Evolutionary conservation across 2,888 invertebrate genomes (phyloP).

Genomic region (Halictus ligatus): DNA sequence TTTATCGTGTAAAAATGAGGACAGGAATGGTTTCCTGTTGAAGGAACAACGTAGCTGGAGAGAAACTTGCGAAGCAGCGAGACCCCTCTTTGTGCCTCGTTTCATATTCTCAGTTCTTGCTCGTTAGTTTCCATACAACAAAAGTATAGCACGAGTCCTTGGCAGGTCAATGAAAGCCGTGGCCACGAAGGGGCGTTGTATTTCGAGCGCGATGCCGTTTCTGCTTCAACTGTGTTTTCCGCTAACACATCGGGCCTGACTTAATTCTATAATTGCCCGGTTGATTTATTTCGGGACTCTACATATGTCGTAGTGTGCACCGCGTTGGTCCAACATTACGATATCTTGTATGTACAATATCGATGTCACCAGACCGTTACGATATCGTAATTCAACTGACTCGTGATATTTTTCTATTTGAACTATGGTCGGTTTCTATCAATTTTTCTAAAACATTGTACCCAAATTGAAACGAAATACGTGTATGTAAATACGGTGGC

Average conservation of each 20-base stretch:
- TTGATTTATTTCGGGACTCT: conserved; percentile 37
- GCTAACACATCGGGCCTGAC: conserved; percentile 35
- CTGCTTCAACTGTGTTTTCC: conserved; percentile 51
- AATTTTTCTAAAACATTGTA: too few species aligned
- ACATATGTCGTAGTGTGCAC: not conserved
- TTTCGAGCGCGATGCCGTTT: conserved; percentile 49
- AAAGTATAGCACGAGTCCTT: conserved; percentile 57
- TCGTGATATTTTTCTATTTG: not conserved
- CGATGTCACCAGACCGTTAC: not conserved
- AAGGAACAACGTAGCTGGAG: conserved; percentile 18
- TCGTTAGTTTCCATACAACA: conserved; percentile 67
- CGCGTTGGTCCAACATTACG: not conserved
- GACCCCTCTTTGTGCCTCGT: conserved; percentile 45
- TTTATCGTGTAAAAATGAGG: not conserved
- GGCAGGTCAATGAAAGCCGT: conserved; percentile 56
- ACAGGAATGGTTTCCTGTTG: conserved; percentile 31
- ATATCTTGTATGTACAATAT: not conserved
- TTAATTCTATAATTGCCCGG: conserved; percentile 40
- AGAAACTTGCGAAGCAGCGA: conserved; percentile 33
- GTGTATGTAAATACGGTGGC: too few species aligned
- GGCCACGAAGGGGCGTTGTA: conserved; percentile 38
- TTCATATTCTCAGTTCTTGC: conserved; percentile 59
- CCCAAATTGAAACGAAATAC: too few species aligned
- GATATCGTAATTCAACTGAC: not conserved
- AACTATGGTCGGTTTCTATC: not conserved